Base-by-base conservation (phyloP, 1,140 invertebrate genomes). In the Asbolus verrucosus region DNA sequence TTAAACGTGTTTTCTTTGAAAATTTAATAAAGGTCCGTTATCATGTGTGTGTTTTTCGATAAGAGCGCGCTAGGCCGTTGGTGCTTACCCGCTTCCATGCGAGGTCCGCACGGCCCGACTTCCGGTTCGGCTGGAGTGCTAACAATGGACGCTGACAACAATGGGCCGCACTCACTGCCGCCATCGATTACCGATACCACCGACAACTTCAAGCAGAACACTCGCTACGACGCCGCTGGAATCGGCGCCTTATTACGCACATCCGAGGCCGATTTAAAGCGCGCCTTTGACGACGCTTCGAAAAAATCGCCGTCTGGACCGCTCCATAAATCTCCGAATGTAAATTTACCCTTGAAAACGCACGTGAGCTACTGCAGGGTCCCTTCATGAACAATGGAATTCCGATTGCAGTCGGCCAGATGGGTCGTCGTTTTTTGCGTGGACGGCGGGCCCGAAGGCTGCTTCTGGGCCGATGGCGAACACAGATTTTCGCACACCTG, bases 141-240 rank as follows among this genome's bases (percentile, higher is more conserved):
- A 71, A 71, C 70, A 71, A 71, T 71, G 65, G 70, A 46, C 65
- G 70, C 70, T 67, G 70, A 60, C 65, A 71, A 71, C 69, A 71
- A 71, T 67, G 41, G 70, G 39, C 62, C 65, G 65, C 69, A 65
- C 62, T 70, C 69, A 38, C 69, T 46, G 67, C 50, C 54, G 38
- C 24, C 69, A 71, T 71, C 65, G 70, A 71, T 68, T 71, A 67
- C 65, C 70, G 63, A 68, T 71, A 71, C 39, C 27, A 54, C 31
- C 24, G 31, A 18, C 61, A 67, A 66, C 46, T 70, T 70, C 30
- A 70, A 70, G 69, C 43, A 9, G 69, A 70, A 70, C 69, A 70
- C 69, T 63, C 69, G 41, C 8, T 54, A 54, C 27, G 46, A 50
- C n/a, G 43, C 3, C 21, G 21, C 8, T n/a, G 46, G 33, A 36